A percentile compares a stretch with the other conserved stretches of the same genome.
These are phyloP conservation scores for Tragelaphus buxtoni DNA, from an alignment of 2,113 vertebrate species.

Conservation along the genomic window DNA sequence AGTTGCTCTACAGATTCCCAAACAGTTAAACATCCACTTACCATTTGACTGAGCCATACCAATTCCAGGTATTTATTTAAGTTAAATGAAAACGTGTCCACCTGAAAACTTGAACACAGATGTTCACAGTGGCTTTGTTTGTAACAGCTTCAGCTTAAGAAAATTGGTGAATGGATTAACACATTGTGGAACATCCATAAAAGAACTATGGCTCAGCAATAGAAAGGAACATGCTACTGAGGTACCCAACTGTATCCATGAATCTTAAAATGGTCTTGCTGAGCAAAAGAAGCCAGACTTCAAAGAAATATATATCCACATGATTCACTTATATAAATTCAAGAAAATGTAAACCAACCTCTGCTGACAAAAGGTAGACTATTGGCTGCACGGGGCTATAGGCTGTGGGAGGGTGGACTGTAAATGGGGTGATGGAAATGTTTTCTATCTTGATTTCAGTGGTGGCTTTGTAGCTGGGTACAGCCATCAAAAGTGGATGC, in stretches of 20 bases:
- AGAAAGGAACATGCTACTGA: not conserved
- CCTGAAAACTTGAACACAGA: not conserved
- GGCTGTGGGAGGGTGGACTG: not conserved
- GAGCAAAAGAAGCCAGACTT: not conserved
- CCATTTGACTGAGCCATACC: not conserved
- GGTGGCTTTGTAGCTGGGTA: not conserved
- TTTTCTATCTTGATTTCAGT: not conserved
- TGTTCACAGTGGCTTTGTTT: not conserved
- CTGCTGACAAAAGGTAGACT: not conserved
- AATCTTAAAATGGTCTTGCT: not conserved
- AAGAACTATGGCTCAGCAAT: not conserved
- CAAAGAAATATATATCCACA: not conserved
- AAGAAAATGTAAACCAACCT: not conserved
- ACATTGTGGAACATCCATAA: not conserved
- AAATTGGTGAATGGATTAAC: not conserved
- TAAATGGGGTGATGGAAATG: not conserved
- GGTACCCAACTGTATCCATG: not conserved
- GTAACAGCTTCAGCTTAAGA: not conserved
- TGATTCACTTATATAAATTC: not conserved
- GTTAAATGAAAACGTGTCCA: not conserved
- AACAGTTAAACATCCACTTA: not conserved
- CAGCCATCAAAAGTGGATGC: not conserved
- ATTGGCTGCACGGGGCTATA: not conserved
- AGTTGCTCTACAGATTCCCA: not conserved
- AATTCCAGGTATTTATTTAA: not conserved